Percentiles rank a stretch among this genome's conserved stretches.
phyloP scores from a whole-genome alignment of 2,888 invertebrate species.

The Atethmia centrago region DNA sequence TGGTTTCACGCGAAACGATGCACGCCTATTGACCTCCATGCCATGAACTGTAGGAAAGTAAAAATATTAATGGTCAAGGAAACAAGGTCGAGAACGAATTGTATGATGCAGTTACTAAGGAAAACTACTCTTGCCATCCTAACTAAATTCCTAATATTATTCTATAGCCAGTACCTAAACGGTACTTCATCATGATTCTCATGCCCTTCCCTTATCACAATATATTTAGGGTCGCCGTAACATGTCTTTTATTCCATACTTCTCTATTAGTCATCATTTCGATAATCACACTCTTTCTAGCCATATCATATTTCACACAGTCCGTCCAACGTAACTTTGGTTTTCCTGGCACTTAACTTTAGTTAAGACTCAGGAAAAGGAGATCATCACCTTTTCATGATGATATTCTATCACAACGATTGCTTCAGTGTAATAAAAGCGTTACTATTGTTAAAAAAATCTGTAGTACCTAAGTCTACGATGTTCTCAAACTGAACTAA shows the following conservation, averaged over 20 bases:
- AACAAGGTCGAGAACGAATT: neutral
- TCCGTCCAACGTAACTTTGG: neutral
- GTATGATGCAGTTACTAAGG: neutral
- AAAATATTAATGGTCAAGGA: slow-evolving; percentile 4
- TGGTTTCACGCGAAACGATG: neutral
- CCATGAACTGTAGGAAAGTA: slow-evolving; percentile 13
- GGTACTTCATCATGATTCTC: neutral
- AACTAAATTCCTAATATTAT: neutral
- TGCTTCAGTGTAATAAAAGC: neutral
- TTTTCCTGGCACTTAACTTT: neutral
- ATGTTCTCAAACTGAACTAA: too few species aligned
- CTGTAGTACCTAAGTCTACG: neutral
- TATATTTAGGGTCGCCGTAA: neutral
- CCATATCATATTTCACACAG: too few species aligned
- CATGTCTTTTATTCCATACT: neutral
- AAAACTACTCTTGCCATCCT: neutral
- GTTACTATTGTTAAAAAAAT: neutral
- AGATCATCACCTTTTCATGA: neutral
- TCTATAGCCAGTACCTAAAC: neutral
- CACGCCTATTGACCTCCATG: slow-evolving; percentile 9
- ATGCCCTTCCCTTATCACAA: neutral
- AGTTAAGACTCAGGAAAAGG: neutral
- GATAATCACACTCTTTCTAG: neutral
- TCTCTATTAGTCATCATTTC: neutral
- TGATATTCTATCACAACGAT: neutral